Evolutionary conservation across 2,888 invertebrate species (phyloP), one percentile per base, ranked within the genome.

Genomic region (Dastarcus helophoroides): DNA sequence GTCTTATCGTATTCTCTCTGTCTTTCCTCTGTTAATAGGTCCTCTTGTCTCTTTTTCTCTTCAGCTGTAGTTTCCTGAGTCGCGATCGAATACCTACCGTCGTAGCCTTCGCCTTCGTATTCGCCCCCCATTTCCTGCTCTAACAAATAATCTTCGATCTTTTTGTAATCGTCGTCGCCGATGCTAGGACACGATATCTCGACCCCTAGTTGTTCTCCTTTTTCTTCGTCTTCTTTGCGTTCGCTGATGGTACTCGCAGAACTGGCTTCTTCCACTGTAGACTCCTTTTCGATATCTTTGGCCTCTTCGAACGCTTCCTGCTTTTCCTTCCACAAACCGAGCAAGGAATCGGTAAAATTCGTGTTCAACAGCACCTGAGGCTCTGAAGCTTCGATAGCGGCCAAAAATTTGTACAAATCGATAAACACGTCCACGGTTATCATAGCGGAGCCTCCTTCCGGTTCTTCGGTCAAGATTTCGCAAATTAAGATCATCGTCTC

Each of bases 401-500:
- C 76, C 22, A 78, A 47, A 40, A 66, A 73, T 11, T 47, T 51
- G 56, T 76, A 76, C 55, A 77, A 58, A 17, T n/a, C 19, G 6
- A 14, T 27, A 47, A 83, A 82, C 15, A 72, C 65, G 14, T 69
- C 61, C 3, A 74, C 58, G 0, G 79, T 71, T 22, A 89, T 76
- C 44, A 79, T 75, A 0, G 83, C 76, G 0, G 80, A 76, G 0
- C 84, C 85, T 1, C 88, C 88, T 34, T 86, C 86, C 0, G 85
- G 80, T 49, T 88, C 86, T 38, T 79, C 76, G 1, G 85, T 84
- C 29, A 86, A 62, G 0, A 84, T 68, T 53, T 88, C 84, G 54
- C 88, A 89, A 11, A 86, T 65, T 39, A 80, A 65, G 24, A 76
- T 73, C 82, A 88, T 82, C 1, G 85, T 80, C 50, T 79, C 75